A percentile compares a stretch with the other conserved stretches of the same genome.
phyloP scores from a whole-genome alignment of 2,888 invertebrate genomes.

The Agrochola macilenta region DNA sequence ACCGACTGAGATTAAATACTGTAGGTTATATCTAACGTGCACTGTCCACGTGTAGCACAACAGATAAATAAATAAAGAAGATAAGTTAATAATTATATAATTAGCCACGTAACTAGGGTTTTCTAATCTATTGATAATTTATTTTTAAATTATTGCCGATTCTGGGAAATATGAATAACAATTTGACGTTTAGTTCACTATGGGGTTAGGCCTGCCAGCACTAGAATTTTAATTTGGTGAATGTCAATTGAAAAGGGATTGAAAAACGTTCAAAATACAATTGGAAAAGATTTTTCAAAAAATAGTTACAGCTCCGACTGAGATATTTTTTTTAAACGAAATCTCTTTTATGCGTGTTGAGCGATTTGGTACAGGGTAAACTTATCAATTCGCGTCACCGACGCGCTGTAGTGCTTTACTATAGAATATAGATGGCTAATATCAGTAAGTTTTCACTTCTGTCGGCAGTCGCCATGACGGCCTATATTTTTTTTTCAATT shows the following conservation, averaged over 20 bases:
- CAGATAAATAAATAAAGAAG: neutral
- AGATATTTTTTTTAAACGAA: too few species aligned
- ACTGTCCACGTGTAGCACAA: slow-evolving; percentile 20
- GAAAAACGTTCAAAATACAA: neutral
- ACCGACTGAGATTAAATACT: neutral
- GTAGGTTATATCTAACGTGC: slow-evolving; percentile 18
- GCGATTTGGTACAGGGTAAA: too few species aligned
- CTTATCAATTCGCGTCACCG: too few species aligned
- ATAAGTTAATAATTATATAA: slow-evolving; percentile 22
- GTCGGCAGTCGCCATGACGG: too few species aligned
- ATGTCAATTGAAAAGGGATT: neutral
- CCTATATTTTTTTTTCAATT: too few species aligned
- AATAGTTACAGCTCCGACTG: too few species aligned
- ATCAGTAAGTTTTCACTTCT: too few species aligned
- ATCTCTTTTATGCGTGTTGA: too few species aligned
- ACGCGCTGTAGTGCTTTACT: too few species aligned
- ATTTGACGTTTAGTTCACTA: slow-evolving; percentile 44
- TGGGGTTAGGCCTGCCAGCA: slow-evolving; percentile 34
- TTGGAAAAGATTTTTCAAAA: too few species aligned
- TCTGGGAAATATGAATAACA: slow-evolving; percentile 7
- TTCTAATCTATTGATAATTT: neutral
- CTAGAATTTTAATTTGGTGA: slow-evolving; percentile 33
- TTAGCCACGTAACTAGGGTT: neutral
- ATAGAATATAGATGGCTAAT: too few species aligned
- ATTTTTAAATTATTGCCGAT: slow-evolving; percentile 36